Percentiles rank a stretch among this genome's conserved stretches.
These are phyloP conservation scores for Watsonalla binaria DNA, from an alignment of 2,888 invertebrate genomes.

Conservation along the genomic window DNA sequence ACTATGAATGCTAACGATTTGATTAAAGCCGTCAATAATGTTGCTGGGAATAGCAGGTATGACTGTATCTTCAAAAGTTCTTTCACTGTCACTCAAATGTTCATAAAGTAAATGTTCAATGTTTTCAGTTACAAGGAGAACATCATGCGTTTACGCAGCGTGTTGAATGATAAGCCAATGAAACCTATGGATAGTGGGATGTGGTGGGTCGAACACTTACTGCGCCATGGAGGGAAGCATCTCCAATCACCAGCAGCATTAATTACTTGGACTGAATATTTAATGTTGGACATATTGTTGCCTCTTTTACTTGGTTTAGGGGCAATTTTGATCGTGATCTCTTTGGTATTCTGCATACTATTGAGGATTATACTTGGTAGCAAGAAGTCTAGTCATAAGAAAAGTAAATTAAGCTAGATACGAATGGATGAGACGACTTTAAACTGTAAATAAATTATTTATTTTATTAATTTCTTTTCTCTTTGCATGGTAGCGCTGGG, in stretches of 20 bases:
- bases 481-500: no score
- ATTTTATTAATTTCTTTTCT: no score
- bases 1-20: not conserved
- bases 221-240: conserved; percentile 24
- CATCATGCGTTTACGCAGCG: conserved; percentile 8
- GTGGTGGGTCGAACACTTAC: conserved; percentile 28
- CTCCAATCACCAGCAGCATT: conserved; percentile 22
- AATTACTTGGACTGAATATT: conserved; percentile 19
- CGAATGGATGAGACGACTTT: no score
- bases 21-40: not conserved
- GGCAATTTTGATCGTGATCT: no score
- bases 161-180: conserved; percentile 20
- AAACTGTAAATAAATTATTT: no score
- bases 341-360: no score
- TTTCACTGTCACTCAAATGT: no score
- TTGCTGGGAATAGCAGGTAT: not conserved
- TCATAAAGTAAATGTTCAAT: no score
- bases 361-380: no score
- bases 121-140: conserved; percentile 16
- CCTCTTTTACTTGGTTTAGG: not conserved
- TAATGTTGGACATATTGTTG: not conserved
- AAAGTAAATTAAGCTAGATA: no score
- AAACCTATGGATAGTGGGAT: conserved; percentile 19
- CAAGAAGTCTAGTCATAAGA: no score
- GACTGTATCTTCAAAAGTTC: no score